These are phyloP conservation scores for Botia kubotai DNA, from an alignment of 2,797 vertebrate genomes.

Conservation along the genomic window DNA sequence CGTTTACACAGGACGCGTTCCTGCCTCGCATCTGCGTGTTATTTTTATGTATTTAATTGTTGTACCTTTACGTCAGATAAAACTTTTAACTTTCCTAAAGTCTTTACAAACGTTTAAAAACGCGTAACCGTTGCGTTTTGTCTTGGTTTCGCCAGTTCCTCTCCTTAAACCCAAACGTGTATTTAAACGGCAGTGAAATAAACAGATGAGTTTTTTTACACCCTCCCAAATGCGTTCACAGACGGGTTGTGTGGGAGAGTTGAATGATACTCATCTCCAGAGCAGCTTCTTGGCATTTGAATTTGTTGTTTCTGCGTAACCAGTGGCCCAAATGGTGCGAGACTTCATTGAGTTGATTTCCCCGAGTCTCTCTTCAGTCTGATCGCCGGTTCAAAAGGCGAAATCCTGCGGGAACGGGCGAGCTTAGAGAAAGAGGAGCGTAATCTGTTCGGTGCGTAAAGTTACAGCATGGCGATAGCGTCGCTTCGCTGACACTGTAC, in stretches of 20 bases:
- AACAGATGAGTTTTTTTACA: constrained; percentile 55
- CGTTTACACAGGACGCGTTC: background rate
- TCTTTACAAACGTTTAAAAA: too few species aligned
- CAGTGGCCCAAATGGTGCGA: constrained; percentile 75
- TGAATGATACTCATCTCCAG: constrained; percentile 75
- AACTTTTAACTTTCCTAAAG: too few species aligned
- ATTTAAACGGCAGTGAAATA: constrained; percentile 41
- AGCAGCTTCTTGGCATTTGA: constrained; percentile 64
- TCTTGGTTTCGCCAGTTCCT: background rate
- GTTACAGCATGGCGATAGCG: constrained; percentile 74
- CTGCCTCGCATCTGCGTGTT: background rate
- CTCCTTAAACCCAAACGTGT: constrained; percentile 16
- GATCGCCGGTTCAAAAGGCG: constrained; percentile 73
- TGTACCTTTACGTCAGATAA: background rate
- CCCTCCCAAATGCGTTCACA: constrained; percentile 48
- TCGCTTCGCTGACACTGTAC: constrained; percentile 70
- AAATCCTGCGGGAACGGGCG: constrained; percentile 70
- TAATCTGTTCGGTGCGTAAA: constrained; percentile 67
- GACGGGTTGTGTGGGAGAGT: constrained; percentile 76
- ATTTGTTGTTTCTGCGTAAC: constrained; percentile 78
- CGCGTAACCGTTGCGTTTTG: too few species aligned
- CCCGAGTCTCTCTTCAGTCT: constrained; percentile 67
- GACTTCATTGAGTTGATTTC: constrained; percentile 73
- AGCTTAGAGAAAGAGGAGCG: constrained; percentile 66
- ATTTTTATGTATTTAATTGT: background rate